A percentile compares a stretch with the other conserved stretches of the same genome.
These are phyloP conservation scores for Podocnemis expansa DNA, from an alignment of 2,113 vertebrate species.

Conservation along the genomic window DNA sequence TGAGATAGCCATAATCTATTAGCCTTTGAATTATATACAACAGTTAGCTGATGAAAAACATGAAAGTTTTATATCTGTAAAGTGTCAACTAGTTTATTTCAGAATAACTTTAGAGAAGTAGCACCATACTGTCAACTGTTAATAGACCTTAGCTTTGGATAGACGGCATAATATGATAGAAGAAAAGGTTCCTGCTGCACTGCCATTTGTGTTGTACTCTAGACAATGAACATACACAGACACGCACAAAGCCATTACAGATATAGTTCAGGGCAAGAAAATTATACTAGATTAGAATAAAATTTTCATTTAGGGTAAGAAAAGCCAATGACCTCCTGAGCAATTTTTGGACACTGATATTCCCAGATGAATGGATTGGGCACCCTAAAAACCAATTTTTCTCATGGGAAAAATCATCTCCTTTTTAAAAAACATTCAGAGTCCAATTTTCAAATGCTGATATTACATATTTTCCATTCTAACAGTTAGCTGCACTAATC, in stretches of 20 bases:
- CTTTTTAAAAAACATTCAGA: conserved; percentile 6
- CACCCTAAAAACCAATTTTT: too few relatives aligned
- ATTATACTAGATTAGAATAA: background rate
- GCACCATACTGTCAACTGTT: background rate
- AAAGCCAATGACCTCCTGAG: background rate
- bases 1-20: background rate
- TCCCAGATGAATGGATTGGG: background rate
- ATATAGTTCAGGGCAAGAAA: background rate
- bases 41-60: background rate
- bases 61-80: background rate
- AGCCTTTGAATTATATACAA: background rate
- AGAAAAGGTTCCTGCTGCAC: background rate
- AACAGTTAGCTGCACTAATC: conserved; percentile 38
- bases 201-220: background rate
- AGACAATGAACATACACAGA: background rate
- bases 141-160: background rate
- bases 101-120: background rate
- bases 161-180: background rate
- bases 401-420: background rate
- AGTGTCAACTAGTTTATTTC: background rate
- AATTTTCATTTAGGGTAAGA: background rate
- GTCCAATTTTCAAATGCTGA: background rate
- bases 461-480: background rate
- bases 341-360: background rate
- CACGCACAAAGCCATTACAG: background rate